Evolutionary conservation across 2,888 invertebrate species (phyloP), one percentile per base, ranked within the genome.

Genomic region (Leptinotarsa haldemani): DNA sequence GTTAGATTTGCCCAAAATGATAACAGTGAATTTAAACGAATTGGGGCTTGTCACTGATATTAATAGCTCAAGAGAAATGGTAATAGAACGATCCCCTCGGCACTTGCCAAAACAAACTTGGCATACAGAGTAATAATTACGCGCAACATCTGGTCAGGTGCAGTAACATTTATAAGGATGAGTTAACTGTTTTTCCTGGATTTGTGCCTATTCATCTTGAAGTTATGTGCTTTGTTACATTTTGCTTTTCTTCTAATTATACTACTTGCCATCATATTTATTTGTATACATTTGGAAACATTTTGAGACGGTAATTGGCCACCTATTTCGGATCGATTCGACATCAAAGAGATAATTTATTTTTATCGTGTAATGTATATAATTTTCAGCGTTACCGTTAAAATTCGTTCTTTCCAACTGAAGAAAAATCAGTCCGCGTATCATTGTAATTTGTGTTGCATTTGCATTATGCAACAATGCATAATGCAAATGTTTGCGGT

Each of bases 111-210:
- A 56, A 47, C 56, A 68, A 56, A 56, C 68, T 68, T 68, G 68
- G 68, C 68, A 47, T 68, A 68, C 20, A 58, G 46, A 68, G 40
- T 9, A 68, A 68, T 56, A 56, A 68, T 68, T 68, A 58, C 68
- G 68, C 68, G 46, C 68, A 68, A 56, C 68, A 68, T 68, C 68
- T 68, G 68, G 56, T 53, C 68, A 68, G 68, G 68, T 68, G 68
- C 68, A 68, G 56, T 68, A 68, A 68, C 68, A 68, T 68, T 68
- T 68, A 68, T 68, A 68, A 68, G 68, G 68, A 68, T 68, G 68
- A 68, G 68, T 68, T 68, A 68, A 68, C 68, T 22, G 68, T 56
- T 58, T 68, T 68, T 68, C 68, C 68, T 56, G 68, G 68, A 68
- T 68, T 20, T 68, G 58, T 4, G 68, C 46, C 68, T 68, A 68